Evolutionary conservation across 2,113 vertebrate species (phyloP).

Genomic region (Ardeotis arabs): DNA sequence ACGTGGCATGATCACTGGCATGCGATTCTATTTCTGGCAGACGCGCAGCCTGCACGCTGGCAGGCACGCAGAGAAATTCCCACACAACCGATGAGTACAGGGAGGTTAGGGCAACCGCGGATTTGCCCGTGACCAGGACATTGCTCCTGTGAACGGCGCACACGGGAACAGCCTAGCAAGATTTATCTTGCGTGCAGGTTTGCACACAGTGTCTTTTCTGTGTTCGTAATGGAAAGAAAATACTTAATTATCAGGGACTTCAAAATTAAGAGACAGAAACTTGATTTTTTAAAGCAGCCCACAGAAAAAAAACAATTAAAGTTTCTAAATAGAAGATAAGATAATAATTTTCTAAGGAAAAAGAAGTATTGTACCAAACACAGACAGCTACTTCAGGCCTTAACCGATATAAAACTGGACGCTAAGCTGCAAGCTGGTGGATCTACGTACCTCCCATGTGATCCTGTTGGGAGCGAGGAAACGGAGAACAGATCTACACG

Average conservation of each 20-base stretch:
- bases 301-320: neutral
- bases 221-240: neutral
- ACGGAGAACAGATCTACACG: fast-evolving
- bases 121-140: fast-evolving
- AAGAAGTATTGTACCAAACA: neutral
- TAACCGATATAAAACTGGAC: neutral
- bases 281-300: neutral
- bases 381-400: neutral
- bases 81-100: fast-evolving
- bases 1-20: neutral
- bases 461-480: neutral
- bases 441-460: neutral
- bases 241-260: neutral
- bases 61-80: neutral
- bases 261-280: neutral
- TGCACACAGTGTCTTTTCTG: neutral
- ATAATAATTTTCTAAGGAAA: neutral
- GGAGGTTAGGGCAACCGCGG: neutral
- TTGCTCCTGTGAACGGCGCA: neutral
- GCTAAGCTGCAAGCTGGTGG: neutral
- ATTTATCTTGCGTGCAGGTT: neutral
- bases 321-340: neutral
- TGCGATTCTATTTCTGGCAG: neutral
- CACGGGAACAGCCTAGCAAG: neutral
- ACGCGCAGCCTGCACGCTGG: neutral